Base-by-base conservation (phyloP, 2,888 invertebrate species). In the Netelia inedita region DNA sequence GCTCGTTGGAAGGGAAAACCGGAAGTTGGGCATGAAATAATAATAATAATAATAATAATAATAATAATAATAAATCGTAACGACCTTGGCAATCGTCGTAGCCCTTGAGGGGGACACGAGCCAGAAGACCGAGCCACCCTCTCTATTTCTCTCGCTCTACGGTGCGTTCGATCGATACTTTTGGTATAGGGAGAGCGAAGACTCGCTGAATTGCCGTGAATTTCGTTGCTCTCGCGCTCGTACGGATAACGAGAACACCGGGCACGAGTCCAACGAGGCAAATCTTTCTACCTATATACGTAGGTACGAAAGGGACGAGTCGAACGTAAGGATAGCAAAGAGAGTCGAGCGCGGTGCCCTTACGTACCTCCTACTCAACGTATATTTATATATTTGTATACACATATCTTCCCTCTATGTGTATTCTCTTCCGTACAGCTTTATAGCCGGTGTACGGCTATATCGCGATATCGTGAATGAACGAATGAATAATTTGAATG, bases 21-120 rank as follows among this genome's bases (percentile, higher is more conserved):
- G 83, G 83, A 88, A 86, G 83, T 85, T 73, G 76, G 76, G 57
- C 43, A 69, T 61, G 72, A 79, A 82, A 80, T 73, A 75, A 80
- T 85, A 83, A 85, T 81, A 82, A 85, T 85, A 86, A 28, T 28
- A 1, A 28, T 28, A 83, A 85, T 81, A 83, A 85, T 86, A 86
- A 28, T 28, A 83, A 85, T 81, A 83, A 85, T 86, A 86, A 84
- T 85, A 86, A 86, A 88, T 86, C 78, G 72, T 83, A 78, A 82
- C 80, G 79, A 82, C 79, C 85, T 83, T 86, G 85, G 81, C 82
- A 85, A 82, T 85, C 81, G 82, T 50, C 14, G 46, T 21, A 46
- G 16, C 19, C 69, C 69, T 74, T 71, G 69, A 41, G 35, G 71
- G 63, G 63, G 43, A 57, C 28, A 57, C 63, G 21, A 53, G 61